Conservation (phyloP, 30 jellyfish, hydroid and myxozoan species). For the Pelagia noctiluca region DNA sequence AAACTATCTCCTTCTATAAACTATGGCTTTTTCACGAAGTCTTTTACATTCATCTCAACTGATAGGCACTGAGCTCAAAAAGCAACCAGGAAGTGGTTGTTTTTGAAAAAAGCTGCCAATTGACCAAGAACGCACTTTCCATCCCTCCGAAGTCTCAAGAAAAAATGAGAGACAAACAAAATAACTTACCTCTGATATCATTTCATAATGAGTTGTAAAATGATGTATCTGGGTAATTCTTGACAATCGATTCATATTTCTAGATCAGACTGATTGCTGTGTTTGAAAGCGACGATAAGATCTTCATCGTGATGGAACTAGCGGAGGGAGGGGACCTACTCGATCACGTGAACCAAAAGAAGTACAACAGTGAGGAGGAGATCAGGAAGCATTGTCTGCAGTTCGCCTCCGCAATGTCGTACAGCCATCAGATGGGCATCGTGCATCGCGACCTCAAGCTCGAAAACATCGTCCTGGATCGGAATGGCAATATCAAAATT, state of each 20-base stretch:
- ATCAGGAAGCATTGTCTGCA: conserved; percentile 59
- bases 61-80: no score
- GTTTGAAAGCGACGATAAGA: conserved; percentile 39
- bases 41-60: no score
- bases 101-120: no score
- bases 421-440: conserved; percentile 52
- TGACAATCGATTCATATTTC: no score
- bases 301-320: conserved; percentile 61
- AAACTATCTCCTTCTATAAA: not conserved
- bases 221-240: no score
- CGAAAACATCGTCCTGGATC: conserved; percentile 64
- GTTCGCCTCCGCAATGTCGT: conserved; percentile 48
- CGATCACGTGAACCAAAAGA: conserved; percentile 52
- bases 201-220: no score
- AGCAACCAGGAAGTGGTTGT: no score
- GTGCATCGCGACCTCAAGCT: conserved; percentile 72
- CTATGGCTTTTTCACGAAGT: no score
- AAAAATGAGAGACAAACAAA: no score
- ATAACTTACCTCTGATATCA: no score
- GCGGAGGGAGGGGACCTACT: conserved; percentile 80
- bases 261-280: conserved; percentile 53
- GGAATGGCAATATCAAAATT: conserved; percentile 51
- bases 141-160: no score
- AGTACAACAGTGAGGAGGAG: conserved; percentile 32
- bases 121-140: no score